Conservation (phyloP, 37 sponge, comb jelly and placozoan genomes). For the Halichondria panicea region DNA sequence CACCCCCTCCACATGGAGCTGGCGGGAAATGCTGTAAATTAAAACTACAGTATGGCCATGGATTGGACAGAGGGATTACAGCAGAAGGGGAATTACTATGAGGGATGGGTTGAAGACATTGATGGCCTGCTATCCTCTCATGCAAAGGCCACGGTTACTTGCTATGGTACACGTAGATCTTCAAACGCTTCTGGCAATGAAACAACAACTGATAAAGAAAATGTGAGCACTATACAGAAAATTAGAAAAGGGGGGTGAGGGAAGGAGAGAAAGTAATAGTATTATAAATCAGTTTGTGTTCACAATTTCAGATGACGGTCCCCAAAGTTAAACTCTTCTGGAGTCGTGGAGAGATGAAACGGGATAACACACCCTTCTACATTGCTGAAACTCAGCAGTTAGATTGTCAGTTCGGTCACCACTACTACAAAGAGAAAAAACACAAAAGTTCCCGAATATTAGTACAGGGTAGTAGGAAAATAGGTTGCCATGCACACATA, state of each 20-base stretch:
- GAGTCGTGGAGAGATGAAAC: too few species aligned
- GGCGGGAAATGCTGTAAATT: too few species aligned
- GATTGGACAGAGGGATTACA: background rate
- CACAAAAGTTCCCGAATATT: background rate
- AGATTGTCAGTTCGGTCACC: background rate
- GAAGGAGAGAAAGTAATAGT: too few species aligned
- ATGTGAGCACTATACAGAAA: too few species aligned
- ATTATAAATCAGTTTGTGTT: too few species aligned
- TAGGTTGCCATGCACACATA: constrained; percentile 27
- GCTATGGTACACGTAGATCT: background rate
- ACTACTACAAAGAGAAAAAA: background rate
- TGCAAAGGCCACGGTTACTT: background rate
- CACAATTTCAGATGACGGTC: too few species aligned
- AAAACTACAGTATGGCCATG: too few species aligned
- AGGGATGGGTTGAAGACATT: constrained; percentile 7
- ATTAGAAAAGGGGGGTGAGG: too few species aligned
- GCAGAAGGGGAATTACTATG: constrained; percentile 1
- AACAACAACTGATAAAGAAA: background rate
- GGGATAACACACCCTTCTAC: constrained; percentile 7
- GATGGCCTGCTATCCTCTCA: background rate
- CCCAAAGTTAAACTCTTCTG: too few species aligned
- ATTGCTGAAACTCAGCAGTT: background rate
- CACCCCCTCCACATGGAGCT: too few species aligned
- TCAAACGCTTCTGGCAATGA: background rate
- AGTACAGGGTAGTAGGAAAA: constrained; percentile 16